Base-by-base conservation (phyloP, 2,888 invertebrate species). In the Philereme transversata region DNA sequence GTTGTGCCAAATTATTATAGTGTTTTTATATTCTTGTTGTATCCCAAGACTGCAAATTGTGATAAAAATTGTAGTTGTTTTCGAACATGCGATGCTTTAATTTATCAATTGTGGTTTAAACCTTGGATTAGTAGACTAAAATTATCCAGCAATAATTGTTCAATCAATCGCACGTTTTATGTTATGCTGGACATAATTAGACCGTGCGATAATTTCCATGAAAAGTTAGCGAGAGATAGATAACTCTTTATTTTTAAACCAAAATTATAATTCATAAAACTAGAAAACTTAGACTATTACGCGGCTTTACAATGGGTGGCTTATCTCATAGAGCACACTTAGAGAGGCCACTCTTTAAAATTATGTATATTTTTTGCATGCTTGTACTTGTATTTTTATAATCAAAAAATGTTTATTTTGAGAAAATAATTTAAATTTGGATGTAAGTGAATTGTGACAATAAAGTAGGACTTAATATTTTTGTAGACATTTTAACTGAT, bases 131-230 rank as follows among this genome's bases (percentile, higher is more conserved):
- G 11, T 40, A 33, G 35, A 40, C 34, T 5, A 0, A 55, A 55
- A 55, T 60, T 47, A 46, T 48, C 34, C 9, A 41, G 46, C 48
- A 22, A 46, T 47, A 51, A 51, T 58, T 51, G 46, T 56, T 64
- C 22, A 43, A 60, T 47, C 50, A 52, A 48, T 57, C 62, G 75
- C 78, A 87, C 85, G 71, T 73, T 81, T 78, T 73, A 67, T 57
- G 74, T 84, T 87, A 88, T 88, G 88, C 88, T 71, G 84, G 87
- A 58, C 86, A 86, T 88, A 87, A 82, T 81, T 68, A 69, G 68
- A 78, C 61, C 62, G 82, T 81, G 79, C 65, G 56, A 68, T 57
- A 41, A 35, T 36, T 49, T 46, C 10, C 51, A 34, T 44, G 52
- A 54, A 54, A 41, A 40, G 47, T 47, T 60, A 57, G 8, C 64